A percentile compares a stretch with the other conserved stretches of the same genome.
Conservation (phyloP, 2,888 invertebrate species). For the Aporophyla lueneburgensis region DNA sequence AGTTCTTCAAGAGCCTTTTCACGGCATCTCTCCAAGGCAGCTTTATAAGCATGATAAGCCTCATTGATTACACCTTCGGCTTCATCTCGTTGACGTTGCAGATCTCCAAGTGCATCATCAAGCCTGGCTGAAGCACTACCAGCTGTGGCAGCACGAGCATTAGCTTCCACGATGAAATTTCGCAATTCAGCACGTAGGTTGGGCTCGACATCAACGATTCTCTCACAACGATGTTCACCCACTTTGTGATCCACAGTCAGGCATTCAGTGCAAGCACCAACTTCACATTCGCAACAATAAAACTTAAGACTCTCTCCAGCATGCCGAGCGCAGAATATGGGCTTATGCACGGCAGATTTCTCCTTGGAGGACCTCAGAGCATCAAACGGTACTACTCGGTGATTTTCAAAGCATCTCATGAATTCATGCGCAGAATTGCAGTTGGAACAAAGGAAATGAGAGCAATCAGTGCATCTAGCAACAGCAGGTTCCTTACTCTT, state of each 20-base stretch:
- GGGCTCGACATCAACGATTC: constrained; percentile 95
- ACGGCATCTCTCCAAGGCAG: constrained; percentile 95
- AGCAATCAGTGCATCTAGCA: constrained; percentile 98
- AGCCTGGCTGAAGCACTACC: constrained; percentile 94
- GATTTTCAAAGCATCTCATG: constrained; percentile 99
- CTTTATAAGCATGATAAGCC: constrained; percentile 95
- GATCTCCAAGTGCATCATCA: constrained; percentile 95
- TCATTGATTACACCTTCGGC: constrained; percentile 96
- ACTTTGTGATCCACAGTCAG: constrained; percentile 95
- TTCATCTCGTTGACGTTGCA: constrained; percentile 96
- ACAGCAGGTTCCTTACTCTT: constrained; percentile 98
- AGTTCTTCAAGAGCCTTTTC: constrained; percentile 94
- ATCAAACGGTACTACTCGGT: constrained; percentile 97
- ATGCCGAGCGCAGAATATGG: constrained; percentile 96
- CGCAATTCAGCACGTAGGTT: constrained; percentile 95
- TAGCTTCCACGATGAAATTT: constrained; percentile 94
- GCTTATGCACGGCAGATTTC: constrained; percentile 96
- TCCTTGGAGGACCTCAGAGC: constrained; percentile 95
- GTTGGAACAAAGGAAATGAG: constrained; percentile 97
- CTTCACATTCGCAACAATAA: constrained; percentile 97
- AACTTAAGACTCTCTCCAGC: constrained; percentile 96
- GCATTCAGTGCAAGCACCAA: constrained; percentile 97
- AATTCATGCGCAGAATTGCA: constrained; percentile 99
- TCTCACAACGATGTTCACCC: constrained; percentile 95
- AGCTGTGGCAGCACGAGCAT: constrained; percentile 94